A percentile compares a stretch with the other conserved stretches of the same genome.
These are phyloP conservation scores for Drosophila oshimai DNA, from an alignment of 1,140 invertebrate species.

Conservation along the genomic window DNA sequence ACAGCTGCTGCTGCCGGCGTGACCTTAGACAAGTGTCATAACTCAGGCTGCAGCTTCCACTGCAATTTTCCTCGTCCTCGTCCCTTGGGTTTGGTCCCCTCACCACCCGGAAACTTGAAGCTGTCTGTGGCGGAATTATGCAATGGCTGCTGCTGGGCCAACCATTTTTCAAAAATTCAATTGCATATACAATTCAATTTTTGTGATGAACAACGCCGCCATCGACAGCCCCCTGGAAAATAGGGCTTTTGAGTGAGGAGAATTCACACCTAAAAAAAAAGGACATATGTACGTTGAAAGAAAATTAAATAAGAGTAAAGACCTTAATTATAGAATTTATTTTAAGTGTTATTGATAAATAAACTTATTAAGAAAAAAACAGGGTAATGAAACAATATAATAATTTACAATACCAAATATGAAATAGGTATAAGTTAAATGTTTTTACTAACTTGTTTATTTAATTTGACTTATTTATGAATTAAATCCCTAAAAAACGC, in stretches of 20 bases:
- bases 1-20: conserved; percentile 49
- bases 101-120: not conserved
- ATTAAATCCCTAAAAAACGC: too few species aligned
- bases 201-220: conserved; percentile 62
- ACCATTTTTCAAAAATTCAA: conserved; percentile 64
- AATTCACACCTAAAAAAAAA: not conserved
- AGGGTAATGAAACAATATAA: too few species aligned
- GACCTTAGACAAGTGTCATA: conserved; percentile 68
- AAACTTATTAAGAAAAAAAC: too few species aligned
- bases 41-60: conserved; percentile 42
- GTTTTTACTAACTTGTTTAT: too few species aligned
- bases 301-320: not conserved
- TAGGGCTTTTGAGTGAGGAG: not conserved
- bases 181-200: conserved; percentile 76
- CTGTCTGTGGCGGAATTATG: conserved; percentile 45
- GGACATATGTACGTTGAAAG: not conserved
- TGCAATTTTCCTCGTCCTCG: not conserved
- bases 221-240: conserved; percentile 50
- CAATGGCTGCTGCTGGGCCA: conserved; percentile 38
- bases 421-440: too few species aligned
- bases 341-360: too few species aligned
- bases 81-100: not conserved
- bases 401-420: too few species aligned
- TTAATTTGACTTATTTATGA: too few species aligned
- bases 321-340: too few species aligned